Conservation (phyloP, 2,888 invertebrate genomes). For the Pollenia angustigena region DNA sequence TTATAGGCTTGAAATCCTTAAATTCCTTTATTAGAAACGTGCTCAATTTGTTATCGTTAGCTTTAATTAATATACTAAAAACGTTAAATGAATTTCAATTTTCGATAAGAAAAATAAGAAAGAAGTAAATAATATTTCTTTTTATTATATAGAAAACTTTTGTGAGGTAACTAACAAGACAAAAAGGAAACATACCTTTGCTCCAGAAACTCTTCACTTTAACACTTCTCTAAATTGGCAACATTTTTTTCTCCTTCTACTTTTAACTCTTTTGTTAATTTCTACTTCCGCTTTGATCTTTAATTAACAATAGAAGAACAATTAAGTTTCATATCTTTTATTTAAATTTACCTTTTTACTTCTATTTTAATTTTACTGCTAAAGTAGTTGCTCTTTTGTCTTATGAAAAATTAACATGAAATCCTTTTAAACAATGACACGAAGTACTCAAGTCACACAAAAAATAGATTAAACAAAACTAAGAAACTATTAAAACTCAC, state of each 20-base stretch:
- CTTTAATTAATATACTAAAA: too few species aligned
- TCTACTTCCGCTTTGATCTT: background rate
- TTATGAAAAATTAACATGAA: constrained; percentile 12
- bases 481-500: background rate
- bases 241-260: background rate
- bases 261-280: constrained; percentile 34
- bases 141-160: too few species aligned
- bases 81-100: too few species aligned
- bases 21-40: too few species aligned
- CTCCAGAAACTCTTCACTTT: background rate
- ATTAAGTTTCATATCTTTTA: constrained; percentile 35
- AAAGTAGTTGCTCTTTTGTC: background rate
- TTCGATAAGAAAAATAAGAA: too few species aligned
- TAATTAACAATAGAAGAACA: constrained; percentile 24
- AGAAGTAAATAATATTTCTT: too few species aligned
- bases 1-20: too few species aligned
- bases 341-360: background rate
- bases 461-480: background rate
- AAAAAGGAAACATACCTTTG: background rate
- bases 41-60: too few species aligned
- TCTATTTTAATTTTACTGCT: background rate
- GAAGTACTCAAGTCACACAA: background rate
- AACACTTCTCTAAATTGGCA: background rate
- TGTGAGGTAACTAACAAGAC: too few species aligned
- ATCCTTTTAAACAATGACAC: constrained; percentile 15